A percentile compares a stretch with the other conserved stretches of the same genome.
These are phyloP conservation scores for Typhlichthys subterraneus DNA, from an alignment of 2,797 vertebrate genomes.

Conservation along the genomic window DNA sequence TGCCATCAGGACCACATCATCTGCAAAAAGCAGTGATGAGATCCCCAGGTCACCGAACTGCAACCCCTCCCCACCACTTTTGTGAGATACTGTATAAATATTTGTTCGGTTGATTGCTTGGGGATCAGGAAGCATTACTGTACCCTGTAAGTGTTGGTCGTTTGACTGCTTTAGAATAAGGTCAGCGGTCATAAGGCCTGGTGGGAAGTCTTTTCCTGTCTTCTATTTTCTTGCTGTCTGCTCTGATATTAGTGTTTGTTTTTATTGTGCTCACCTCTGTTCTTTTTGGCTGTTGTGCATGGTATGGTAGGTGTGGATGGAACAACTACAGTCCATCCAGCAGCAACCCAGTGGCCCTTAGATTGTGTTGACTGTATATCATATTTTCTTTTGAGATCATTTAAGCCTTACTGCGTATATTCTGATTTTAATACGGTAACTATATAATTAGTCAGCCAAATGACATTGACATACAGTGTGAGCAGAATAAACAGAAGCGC, in stretches of 20 bases:
- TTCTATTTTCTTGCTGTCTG: conserved; percentile 30
- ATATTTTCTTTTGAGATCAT: too few relatives aligned
- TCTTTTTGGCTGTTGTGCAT: background rate
- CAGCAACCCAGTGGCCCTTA: too few relatives aligned
- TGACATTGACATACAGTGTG: background rate
- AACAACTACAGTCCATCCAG: too few relatives aligned
- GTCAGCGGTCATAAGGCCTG: conserved; percentile 31
- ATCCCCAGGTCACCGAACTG: too few relatives aligned
- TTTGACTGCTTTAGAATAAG: conserved; percentile 4
- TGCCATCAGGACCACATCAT: too few relatives aligned
- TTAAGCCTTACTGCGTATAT: too few relatives aligned
- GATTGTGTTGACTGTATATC: too few relatives aligned
- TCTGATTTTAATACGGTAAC: too few relatives aligned
- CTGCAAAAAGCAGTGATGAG: too few relatives aligned
- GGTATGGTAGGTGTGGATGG: too few relatives aligned
- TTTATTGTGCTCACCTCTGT: conserved; percentile 4
- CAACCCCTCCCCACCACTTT: too few relatives aligned
- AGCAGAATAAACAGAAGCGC: too few relatives aligned
- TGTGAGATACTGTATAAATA: conserved; percentile 11
- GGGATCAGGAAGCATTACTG: conserved; percentile 50
- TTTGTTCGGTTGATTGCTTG: conserved; percentile 25
- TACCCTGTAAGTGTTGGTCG: conserved; percentile 45
- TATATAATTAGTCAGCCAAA: background rate
- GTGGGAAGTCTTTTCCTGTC: conserved; percentile 29
- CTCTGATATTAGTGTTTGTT: background rate